Base-by-base conservation (phyloP, 1,140 invertebrate species). In the Drosophila pseudoobscura region DNA sequence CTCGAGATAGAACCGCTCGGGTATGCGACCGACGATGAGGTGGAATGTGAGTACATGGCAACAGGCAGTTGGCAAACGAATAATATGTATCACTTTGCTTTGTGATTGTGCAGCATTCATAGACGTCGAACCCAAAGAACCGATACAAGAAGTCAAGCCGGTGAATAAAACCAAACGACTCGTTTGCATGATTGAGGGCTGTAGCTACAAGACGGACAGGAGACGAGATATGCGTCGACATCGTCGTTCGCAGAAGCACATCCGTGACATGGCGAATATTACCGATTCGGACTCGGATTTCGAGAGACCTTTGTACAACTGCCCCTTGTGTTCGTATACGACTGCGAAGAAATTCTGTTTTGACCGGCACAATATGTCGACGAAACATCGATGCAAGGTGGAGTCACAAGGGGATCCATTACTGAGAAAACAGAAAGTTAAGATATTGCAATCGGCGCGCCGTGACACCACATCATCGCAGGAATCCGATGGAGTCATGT, bases 231-330 rank as follows among this genome's bases (percentile, higher is more conserved):
- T 75, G 11, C 54, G 49, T 1, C 60, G 71, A 9, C 71, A 75
- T 17, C 43, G 44, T 6, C 71, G 61, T 6, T 57, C 71, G 0
- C 17, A 15, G 13, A 75, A 75, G 6, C 71, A 75, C 29, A 6
- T 35, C 22, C 9, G 31, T 24, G 43, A 15, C 15, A 35, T 39
- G 35, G 35, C 29, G 17, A 43, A 11, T 22, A 24, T 11, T 20
- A 47, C 60, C 4, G 71, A 75, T 13, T 75, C 71, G 2, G 71
- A 65, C 0, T 57, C 71, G 6, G 71, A 75, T 9, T 11, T 75
- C 2, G 58, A 65, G 6, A 11, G 60, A 11, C n/a, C 60, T 0
- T 46, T 55, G 7, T 75, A 45, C 44, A 35, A 24, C 1, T 75
- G 71, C 6, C 17, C 29, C 1, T n/a, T 46, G 2, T 75, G 71